phyloP scores from a whole-genome alignment of 1,140 invertebrate species.

The Meteorus sp. region DNA sequence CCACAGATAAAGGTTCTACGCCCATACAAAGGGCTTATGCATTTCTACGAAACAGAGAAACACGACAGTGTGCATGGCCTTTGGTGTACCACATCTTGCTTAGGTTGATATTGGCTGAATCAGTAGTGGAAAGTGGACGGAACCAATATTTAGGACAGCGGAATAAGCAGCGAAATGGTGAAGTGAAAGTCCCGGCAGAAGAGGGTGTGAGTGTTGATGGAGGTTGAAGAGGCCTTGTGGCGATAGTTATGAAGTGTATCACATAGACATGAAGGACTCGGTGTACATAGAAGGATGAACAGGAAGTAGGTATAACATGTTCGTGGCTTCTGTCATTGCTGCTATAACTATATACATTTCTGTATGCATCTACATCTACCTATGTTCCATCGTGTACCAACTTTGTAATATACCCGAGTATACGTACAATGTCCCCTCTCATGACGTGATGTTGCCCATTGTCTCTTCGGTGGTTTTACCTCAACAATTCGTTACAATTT shows the following conservation, averaged over 20 bases:
- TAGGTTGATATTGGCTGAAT: constrained; percentile 6
- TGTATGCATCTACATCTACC: too few relatives aligned
- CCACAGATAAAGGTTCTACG: neutral
- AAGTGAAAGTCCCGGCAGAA: too few relatives aligned
- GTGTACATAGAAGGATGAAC: neutral
- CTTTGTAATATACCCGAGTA: constrained; percentile 12
- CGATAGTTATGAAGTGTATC: neutral
- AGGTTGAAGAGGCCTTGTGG: constrained; percentile 1
- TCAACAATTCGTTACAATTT: too few relatives aligned
- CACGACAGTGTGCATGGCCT: neutral
- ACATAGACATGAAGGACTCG: neutral
- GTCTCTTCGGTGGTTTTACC: too few relatives aligned
- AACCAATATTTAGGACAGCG: too few relatives aligned
- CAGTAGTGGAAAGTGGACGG: constrained; percentile 8
- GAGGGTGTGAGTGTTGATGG: constrained; percentile 8
- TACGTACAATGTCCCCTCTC: neutral
- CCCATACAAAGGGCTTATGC: constrained; percentile 3
- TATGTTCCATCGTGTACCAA: too few relatives aligned
- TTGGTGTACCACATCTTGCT: neutral
- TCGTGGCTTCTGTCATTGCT: constrained; percentile 6
- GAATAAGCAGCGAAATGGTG: too few relatives aligned
- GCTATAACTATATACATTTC: too few relatives aligned
- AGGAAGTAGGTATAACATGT: constrained; percentile 10
- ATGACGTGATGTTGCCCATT: too few relatives aligned
- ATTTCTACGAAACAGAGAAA: constrained; percentile 3